Evolutionary conservation across 2,113 vertebrate genomes (phyloP).

Genomic region (Ochotona princeps): DNA sequence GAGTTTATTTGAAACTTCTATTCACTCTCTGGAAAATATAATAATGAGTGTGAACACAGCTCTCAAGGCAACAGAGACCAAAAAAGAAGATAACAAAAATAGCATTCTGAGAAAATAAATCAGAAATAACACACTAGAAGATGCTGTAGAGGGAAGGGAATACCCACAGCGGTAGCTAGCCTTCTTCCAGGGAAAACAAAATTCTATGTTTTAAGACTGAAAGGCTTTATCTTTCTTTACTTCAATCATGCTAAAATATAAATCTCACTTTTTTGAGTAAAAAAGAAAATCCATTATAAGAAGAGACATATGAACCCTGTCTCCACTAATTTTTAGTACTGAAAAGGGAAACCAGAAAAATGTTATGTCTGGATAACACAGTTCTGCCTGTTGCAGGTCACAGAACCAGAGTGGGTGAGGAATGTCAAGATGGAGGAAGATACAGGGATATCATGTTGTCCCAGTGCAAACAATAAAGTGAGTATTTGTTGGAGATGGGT

Average conservation of each 20-base stretch:
- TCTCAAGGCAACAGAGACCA: conserved; percentile 74
- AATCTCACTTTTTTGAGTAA: neutral
- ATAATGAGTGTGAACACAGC: conserved; percentile 76
- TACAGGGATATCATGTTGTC: neutral
- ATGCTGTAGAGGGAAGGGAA: conserved; percentile 67
- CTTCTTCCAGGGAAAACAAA: conserved; percentile 52
- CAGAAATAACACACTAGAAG: conserved; percentile 74
- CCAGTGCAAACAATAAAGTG: neutral
- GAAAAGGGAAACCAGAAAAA: neutral
- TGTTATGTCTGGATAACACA: neutral
- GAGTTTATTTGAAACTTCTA: conserved; percentile 76
- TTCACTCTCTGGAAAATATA: conserved; percentile 75
- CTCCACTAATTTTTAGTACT: neutral
- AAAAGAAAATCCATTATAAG: neutral
- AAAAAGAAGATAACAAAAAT: conserved; percentile 79
- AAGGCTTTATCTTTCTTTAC: neutral
- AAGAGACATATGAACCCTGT: neutral
- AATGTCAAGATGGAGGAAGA: neutral
- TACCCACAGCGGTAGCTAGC: conserved; percentile 71
- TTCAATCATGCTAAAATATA: neutral
- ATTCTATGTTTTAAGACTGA: neutral
- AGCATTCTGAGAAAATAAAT: conserved; percentile 76
- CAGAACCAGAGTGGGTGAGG: neutral
- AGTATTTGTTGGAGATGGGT: neutral
- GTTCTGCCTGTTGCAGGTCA: neutral